Percentiles rank a stretch among this genome's conserved stretches.
Evolutionary conservation across 1,140 invertebrate genomes (phyloP).

Genomic region (Apis florea): DNA sequence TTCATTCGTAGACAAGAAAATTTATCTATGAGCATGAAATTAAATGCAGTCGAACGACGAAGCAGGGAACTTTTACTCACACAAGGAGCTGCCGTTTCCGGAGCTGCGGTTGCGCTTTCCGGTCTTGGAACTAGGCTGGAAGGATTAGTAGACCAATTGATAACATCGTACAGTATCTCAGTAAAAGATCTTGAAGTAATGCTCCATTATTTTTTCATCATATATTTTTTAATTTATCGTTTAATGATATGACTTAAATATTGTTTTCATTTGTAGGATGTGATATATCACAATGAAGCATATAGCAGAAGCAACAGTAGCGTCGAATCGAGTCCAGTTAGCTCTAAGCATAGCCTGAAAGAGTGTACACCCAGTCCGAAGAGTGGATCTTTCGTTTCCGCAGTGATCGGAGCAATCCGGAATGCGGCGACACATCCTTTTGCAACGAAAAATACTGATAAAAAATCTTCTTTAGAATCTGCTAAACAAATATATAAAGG

Average conservation of each 20-base stretch:
- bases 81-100: slow-evolving; percentile 86
- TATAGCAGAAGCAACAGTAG: slow-evolving; percentile 84
- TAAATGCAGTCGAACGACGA: slow-evolving; percentile 83
- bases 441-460: slow-evolving; percentile 71
- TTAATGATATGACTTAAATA: background rate
- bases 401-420: slow-evolving; percentile 85
- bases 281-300: slow-evolving; percentile 88
- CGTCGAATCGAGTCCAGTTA: slow-evolving; percentile 82
- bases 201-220: background rate
- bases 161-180: slow-evolving; percentile 87
- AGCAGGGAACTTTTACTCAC: slow-evolving; percentile 84
- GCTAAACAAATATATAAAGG: slow-evolving; percentile 74
- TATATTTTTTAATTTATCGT: background rate
- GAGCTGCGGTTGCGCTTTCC: slow-evolving; percentile 86
- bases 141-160: slow-evolving; percentile 86
- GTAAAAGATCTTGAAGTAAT: slow-evolving; percentile 87
- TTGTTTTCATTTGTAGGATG: slow-evolving; percentile 79
- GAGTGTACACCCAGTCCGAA: slow-evolving; percentile 82
- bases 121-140: slow-evolving; percentile 86
- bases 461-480: slow-evolving; percentile 65
- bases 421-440: slow-evolving; percentile 83
- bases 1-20: slow-evolving; percentile 82
- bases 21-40: slow-evolving; percentile 84
- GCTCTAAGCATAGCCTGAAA: slow-evolving; percentile 78
- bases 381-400: slow-evolving; percentile 84